These are phyloP conservation scores for Cerastis rubricosa DNA, from an alignment of 2,888 invertebrate genomes.

Conservation along the genomic window DNA sequence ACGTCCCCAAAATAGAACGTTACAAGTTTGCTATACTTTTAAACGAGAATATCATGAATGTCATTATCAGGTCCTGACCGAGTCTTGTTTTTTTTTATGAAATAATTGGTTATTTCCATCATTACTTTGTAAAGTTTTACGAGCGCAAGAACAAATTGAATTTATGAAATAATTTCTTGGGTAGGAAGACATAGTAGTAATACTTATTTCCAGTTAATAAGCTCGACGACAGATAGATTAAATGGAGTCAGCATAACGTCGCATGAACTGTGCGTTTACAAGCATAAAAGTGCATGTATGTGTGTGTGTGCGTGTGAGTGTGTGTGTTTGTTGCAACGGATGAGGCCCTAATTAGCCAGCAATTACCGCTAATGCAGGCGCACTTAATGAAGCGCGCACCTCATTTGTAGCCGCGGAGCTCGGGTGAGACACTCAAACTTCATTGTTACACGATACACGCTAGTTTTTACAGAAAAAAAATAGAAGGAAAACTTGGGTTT, in stretches of 20 bases:
- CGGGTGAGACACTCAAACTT: constrained; percentile 62
- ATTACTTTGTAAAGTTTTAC: constrained; percentile 32
- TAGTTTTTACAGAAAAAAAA: constrained; percentile 44
- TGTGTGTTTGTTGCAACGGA: constrained; percentile 79
- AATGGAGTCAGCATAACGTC: constrained; percentile 44
- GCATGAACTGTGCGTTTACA: constrained; percentile 59
- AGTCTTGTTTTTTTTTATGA: constrained; percentile 16
- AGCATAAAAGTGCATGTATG: constrained; percentile 67
- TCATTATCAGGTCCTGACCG: background rate
- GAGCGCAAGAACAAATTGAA: constrained; percentile 25
- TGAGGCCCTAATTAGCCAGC: constrained; percentile 86
- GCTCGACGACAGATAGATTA: constrained; percentile 36
- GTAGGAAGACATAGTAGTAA: background rate
- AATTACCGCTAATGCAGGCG: constrained; percentile 86
- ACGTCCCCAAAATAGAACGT: constrained; percentile 42
- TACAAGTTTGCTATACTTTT: constrained; percentile 11
- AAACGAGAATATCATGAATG: constrained; percentile 24
- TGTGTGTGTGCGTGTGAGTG: constrained; percentile 64
- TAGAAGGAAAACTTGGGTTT: constrained; percentile 19
- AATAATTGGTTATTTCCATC: constrained; percentile 13
- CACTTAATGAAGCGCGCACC: constrained; percentile 81
- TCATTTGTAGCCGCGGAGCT: constrained; percentile 75
- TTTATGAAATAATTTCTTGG: constrained; percentile 2
- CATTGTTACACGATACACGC: constrained; percentile 60
- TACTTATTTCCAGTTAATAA: background rate